These are phyloP conservation scores for Actinia tenebrosa DNA, from an alignment of 64 coral and sea anemone species.

Conservation along the genomic window DNA sequence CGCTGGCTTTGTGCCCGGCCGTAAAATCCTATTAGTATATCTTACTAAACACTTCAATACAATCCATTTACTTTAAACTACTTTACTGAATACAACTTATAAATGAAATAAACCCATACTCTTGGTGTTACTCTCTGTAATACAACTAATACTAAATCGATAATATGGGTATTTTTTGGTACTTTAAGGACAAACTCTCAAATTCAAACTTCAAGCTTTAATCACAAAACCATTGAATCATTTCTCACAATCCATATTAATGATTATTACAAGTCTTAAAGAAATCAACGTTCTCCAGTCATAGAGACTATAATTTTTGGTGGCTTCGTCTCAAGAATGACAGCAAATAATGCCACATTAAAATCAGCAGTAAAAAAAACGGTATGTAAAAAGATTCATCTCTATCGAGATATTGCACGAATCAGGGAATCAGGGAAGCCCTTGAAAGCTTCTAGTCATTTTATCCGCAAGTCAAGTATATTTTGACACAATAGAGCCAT, in stretches of 20 bases:
- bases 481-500: background rate
- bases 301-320: background rate
- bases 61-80: background rate
- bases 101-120: background rate
- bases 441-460: conserved; percentile 1
- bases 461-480: conserved; percentile 11
- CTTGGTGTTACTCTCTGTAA: background rate
- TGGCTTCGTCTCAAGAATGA: background rate
- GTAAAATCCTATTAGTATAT: background rate
- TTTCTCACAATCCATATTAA: background rate
- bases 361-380: background rate
- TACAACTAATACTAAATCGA: background rate
- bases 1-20: background rate
- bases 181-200: background rate
- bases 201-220: background rate
- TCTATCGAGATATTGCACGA: background rate
- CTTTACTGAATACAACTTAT: background rate
- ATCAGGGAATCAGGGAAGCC: background rate
- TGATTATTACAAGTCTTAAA: background rate
- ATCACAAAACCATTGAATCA: background rate
- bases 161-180: background rate
- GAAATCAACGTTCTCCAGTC: background rate
- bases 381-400: background rate
- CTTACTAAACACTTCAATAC: background rate
- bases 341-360: background rate